phyloP scores from a whole-genome alignment of 2,797 vertebrate genomes.

The Fratercula arctica region DNA sequence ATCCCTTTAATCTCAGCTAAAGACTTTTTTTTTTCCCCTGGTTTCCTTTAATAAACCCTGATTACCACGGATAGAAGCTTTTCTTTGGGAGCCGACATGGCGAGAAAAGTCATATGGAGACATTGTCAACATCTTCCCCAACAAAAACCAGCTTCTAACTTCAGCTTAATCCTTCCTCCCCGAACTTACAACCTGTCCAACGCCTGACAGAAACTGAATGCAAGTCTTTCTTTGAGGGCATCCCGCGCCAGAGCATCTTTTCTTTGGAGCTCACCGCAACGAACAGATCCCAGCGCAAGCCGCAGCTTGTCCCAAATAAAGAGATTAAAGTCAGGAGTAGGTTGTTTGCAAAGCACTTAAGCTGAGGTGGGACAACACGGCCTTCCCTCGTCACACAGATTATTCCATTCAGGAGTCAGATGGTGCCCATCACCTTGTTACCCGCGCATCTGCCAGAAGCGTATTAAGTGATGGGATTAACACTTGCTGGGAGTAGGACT shows the following conservation, averaged over 20 bases:
- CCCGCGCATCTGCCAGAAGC: background rate
- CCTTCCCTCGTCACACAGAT: background rate
- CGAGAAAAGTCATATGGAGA: background rate
- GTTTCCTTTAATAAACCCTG: conserved; percentile 55
- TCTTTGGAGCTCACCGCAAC: background rate
- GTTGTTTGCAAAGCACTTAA: conserved; percentile 9
- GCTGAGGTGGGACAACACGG: background rate
- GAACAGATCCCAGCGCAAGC: background rate
- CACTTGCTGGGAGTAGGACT: background rate
- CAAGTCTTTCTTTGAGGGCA: background rate
- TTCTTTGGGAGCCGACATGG: background rate
- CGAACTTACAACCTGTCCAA: background rate
- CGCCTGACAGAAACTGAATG: background rate
- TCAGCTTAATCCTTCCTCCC: conserved; percentile 8
- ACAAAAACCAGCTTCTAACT: conserved; percentile 10
- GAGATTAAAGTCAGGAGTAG: conserved; percentile 17
- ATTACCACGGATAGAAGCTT: conserved; percentile 70
- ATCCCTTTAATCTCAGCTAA: conserved; percentile 67
- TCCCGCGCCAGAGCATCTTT: background rate
- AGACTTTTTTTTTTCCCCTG: background rate
- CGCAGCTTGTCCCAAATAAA: background rate
- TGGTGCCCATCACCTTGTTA: background rate
- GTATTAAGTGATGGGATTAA: background rate
- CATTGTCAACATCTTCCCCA: background rate
- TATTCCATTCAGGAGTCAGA: background rate